phyloP scores from a whole-genome alignment of 2,113 vertebrate genomes.

The Ciconia stormi region DNA sequence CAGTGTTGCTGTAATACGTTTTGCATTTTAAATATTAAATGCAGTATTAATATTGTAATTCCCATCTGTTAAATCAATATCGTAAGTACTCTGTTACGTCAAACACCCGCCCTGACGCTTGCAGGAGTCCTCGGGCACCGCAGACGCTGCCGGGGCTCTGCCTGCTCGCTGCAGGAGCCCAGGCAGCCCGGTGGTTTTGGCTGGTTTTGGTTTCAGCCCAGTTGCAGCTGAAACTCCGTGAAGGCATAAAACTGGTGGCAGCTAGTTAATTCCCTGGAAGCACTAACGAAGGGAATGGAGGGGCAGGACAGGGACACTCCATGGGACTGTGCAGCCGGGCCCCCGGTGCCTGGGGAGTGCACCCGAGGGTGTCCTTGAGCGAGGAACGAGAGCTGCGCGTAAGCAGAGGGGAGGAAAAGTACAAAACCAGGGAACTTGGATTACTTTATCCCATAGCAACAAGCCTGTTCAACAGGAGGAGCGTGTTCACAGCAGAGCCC shows the following conservation, averaged over 20 bases:
- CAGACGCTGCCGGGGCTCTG: not conserved
- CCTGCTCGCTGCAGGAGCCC: not conserved
- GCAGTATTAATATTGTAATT: rapidly evolving
- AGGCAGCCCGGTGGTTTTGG: not conserved
- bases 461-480: conserved; percentile 47
- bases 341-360: not conserved
- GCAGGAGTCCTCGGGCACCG: rapidly evolving
- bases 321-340: rapidly evolving
- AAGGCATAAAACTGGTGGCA: no score
- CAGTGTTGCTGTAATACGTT: rapidly evolving
- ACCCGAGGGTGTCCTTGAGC: not conserved
- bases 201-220: not conserved
- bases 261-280: not conserved
- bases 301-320: no score
- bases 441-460: conserved; percentile 58
- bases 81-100: not conserved
- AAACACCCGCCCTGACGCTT: rapidly evolving
- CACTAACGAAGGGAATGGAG: not conserved
- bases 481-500: conserved; percentile 32
- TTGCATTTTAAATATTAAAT: not conserved
- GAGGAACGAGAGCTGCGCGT: not conserved
- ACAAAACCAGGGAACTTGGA: not conserved
- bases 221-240: not conserved
- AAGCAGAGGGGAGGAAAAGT: not conserved
- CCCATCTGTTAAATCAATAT: no score